Percentiles rank a stretch among this genome's conserved stretches.
Conservation (phyloP, 2,113 vertebrate species). For the Prinia subflava region DNA sequence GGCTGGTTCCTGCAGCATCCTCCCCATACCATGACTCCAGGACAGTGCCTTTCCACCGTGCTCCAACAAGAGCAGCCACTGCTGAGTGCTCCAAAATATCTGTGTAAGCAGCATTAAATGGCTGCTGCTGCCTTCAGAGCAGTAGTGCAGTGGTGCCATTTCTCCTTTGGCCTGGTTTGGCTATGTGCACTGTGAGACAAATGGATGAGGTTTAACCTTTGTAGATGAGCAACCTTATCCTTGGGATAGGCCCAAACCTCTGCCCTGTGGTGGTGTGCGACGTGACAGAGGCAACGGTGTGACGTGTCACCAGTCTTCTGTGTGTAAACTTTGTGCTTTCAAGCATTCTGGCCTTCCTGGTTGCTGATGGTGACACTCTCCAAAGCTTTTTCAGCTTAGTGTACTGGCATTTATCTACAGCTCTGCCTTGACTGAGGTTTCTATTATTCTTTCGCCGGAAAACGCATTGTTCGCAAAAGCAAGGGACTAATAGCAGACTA, state of each 20-base stretch:
- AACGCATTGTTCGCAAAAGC: not conserved
- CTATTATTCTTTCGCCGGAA: not conserved
- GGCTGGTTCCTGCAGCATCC: not conserved
- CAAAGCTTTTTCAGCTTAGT: not conserved
- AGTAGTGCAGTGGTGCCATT: rapidly evolving
- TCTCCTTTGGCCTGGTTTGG: rapidly evolving
- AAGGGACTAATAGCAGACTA: constrained; percentile 14
- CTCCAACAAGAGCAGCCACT: not conserved
- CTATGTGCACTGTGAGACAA: rapidly evolving
- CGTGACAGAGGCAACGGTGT: not conserved
- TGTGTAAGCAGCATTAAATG: not conserved
- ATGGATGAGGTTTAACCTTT: not conserved
- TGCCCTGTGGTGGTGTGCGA: rapidly evolving
- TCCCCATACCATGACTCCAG: not conserved
- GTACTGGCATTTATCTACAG: not conserved
- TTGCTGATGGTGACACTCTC: not conserved
- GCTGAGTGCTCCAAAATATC: not conserved
- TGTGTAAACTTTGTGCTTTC: not conserved
- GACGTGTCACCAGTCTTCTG: rapidly evolving
- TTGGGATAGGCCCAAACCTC: not conserved
- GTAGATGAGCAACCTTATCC: not conserved
- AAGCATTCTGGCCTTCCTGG: not conserved
- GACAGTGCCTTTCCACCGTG: rapidly evolving
- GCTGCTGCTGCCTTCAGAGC: not conserved
- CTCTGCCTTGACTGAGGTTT: not conserved